Evolutionary conservation across 1,140 invertebrate species (phyloP).

Genomic region (Drosophila paulistorum): DNA sequence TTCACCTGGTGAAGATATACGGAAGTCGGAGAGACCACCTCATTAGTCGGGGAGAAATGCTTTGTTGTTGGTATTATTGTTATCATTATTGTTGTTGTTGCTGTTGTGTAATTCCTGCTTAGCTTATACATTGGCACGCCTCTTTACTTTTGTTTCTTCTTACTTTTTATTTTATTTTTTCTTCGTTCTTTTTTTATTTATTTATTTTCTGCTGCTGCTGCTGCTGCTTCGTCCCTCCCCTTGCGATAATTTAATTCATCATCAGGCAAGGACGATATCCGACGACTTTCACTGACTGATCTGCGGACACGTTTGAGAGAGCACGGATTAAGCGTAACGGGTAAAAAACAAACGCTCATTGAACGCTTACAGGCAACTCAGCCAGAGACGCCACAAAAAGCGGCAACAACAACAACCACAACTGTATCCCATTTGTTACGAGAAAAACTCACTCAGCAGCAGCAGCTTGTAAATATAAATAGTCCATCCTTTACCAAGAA

Average conservation of each 20-base stretch:
- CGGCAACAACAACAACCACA: constrained; percentile 2
- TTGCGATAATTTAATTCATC: constrained; percentile 27
- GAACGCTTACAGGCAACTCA: constrained; percentile 57
- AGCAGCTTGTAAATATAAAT: constrained; percentile 57
- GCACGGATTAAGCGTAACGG: constrained; percentile 61
- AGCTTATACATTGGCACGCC: constrained; percentile 14
- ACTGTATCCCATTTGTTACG: constrained; percentile 58
- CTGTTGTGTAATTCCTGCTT: constrained; percentile 3
- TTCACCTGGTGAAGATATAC: no score
- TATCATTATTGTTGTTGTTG: constrained; percentile 43
- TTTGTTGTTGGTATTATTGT: constrained; percentile 37
- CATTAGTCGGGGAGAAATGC: constrained; percentile 22
- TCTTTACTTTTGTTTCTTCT: constrained; percentile 40
- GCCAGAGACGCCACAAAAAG: constrained; percentile 1
- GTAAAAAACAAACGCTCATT: constrained; percentile 64
- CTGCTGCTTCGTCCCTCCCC: constrained; percentile 39
- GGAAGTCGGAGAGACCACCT: no score
- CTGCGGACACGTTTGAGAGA: constrained; percentile 64
- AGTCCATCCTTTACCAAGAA: constrained; percentile 26
- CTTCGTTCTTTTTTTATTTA: constrained; percentile 50
- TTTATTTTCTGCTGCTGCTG: constrained; percentile 34
- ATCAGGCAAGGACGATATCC: constrained; percentile 57
- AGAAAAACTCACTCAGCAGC: constrained; percentile 9
- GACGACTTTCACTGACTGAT: constrained; percentile 62
- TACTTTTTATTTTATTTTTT: constrained; percentile 48